Evolutionary conservation across 64 coral and sea anemone species (phyloP).

Genomic region (Montipora foliosa): DNA sequence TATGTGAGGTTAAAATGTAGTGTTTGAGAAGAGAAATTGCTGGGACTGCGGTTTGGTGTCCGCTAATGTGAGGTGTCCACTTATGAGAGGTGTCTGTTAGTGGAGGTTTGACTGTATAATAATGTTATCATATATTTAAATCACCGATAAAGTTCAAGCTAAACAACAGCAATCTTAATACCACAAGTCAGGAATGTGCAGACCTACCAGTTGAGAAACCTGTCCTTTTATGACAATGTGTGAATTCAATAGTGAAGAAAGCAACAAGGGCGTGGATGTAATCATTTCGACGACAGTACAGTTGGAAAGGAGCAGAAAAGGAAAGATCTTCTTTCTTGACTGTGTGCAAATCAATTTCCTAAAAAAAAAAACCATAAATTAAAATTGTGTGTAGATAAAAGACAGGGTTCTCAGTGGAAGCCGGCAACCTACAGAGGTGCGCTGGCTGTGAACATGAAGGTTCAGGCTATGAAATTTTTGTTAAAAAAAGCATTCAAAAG

Average conservation of each 20-base stretch:
- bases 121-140: too few relatives aligned
- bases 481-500: too few relatives aligned
- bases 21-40: too few relatives aligned
- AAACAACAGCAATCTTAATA: too few relatives aligned
- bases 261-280: slow-evolving; percentile 95
- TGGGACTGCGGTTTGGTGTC: too few relatives aligned
- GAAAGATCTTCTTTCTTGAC: slow-evolving; percentile 95
- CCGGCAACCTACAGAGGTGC: too few relatives aligned
- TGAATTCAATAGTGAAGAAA: slow-evolving; percentile 96
- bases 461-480: too few relatives aligned
- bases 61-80: too few relatives aligned
- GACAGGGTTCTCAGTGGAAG: background rate
- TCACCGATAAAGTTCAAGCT: background rate
- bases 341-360: slow-evolving; percentile 98
- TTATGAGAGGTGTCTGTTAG: too few relatives aligned
- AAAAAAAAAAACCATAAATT: background rate
- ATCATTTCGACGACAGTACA: slow-evolving; percentile 88
- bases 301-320: slow-evolving; percentile 84
- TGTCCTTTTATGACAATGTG: slow-evolving; percentile 96
- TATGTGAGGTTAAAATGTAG: too few relatives aligned
- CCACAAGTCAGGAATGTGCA: background rate
- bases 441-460: too few relatives aligned
- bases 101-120: too few relatives aligned
- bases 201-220: slow-evolving; percentile 91
- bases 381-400: background rate